These are phyloP conservation scores for Vespertilio murinus DNA, from an alignment of 2,797 vertebrate genomes.

Conservation along the genomic window DNA sequence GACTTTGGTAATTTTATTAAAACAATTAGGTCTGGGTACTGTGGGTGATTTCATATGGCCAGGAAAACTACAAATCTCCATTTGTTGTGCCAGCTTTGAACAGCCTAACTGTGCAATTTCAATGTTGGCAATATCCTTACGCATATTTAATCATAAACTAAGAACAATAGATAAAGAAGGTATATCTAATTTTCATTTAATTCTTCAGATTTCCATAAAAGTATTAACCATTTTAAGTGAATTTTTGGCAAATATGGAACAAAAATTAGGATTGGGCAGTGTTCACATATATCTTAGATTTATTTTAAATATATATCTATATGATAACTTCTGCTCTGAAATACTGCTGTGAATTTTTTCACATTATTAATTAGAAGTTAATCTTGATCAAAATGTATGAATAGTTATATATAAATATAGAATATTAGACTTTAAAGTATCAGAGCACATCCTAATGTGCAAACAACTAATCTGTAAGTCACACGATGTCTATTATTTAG, in stretches of 20 bases:
- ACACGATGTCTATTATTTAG: neutral
- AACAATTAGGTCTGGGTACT: neutral
- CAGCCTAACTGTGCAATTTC: neutral
- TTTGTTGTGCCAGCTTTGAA: neutral
- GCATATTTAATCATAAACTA: slow-evolving; percentile 19
- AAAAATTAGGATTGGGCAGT: slow-evolving; percentile 21
- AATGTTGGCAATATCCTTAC: neutral
- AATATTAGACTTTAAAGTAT: neutral
- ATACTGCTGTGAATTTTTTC: neutral
- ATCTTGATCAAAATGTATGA: slow-evolving; percentile 2
- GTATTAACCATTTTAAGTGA: slow-evolving; percentile 21
- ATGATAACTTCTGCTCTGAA: neutral
- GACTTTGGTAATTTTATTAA: neutral
- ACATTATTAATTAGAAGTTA: neutral
- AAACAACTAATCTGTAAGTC: neutral
- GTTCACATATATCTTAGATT: neutral
- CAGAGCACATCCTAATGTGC: slow-evolving; percentile 1
- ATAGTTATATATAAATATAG: neutral
- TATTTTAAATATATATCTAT: slow-evolving; percentile 3
- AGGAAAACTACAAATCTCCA: neutral
- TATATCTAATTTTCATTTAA: slow-evolving; percentile 9
- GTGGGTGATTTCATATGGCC: neutral
- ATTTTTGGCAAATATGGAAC: neutral
- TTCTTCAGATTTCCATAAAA: neutral
- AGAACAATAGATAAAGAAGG: neutral